Percentiles rank a stretch among this genome's conserved stretches.
phyloP scores from a whole-genome alignment of 2,888 invertebrate genomes.

The Drosophila merina region DNA sequence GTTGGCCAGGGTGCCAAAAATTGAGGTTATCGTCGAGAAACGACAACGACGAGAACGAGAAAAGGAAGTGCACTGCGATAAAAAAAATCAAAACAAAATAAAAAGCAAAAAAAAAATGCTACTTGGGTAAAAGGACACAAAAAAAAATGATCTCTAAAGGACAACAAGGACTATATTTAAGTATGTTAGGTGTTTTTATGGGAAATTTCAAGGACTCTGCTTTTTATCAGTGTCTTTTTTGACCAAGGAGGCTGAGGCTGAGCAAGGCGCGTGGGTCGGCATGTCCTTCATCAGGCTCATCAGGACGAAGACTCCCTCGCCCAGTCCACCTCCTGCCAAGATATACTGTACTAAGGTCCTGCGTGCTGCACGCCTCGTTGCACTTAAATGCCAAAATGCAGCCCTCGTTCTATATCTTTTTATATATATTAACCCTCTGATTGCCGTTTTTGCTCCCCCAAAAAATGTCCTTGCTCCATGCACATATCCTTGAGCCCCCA shows the following conservation, averaged over 20 bases:
- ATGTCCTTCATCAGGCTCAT: slow-evolving; percentile 67
- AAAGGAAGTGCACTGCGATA: slow-evolving; percentile 30
- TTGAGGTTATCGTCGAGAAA: slow-evolving; percentile 76
- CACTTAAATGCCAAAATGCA: slow-evolving; percentile 73
- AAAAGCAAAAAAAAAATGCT: too few species aligned
- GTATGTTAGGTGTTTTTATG: too few species aligned
- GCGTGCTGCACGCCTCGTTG: slow-evolving; percentile 76
- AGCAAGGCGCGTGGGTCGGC: slow-evolving; percentile 53
- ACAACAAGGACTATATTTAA: too few species aligned
- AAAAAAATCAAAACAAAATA: slow-evolving; percentile 35
- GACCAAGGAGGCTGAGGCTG: not conserved
- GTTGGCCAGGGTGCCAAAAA: slow-evolving; percentile 79
- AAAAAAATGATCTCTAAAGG: too few species aligned
- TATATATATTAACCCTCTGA: slow-evolving; percentile 13
- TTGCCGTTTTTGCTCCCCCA: slow-evolving; percentile 14
- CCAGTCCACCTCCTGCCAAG: slow-evolving; percentile 12
- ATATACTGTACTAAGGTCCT: slow-evolving; percentile 49
- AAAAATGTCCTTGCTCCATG: too few species aligned
- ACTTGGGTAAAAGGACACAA: too few species aligned
- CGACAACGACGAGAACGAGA: slow-evolving; percentile 32
- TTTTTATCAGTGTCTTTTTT: not conserved
- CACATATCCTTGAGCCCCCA: too few species aligned
- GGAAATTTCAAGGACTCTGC: too few species aligned
- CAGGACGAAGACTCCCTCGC: slow-evolving; percentile 35
- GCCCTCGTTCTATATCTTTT: slow-evolving; percentile 18